A percentile compares a stretch with the other conserved stretches of the same genome.
Evolutionary conservation across 2,888 invertebrate genomes (phyloP).

Genomic region (Scelioninae gen. 1): DNA sequence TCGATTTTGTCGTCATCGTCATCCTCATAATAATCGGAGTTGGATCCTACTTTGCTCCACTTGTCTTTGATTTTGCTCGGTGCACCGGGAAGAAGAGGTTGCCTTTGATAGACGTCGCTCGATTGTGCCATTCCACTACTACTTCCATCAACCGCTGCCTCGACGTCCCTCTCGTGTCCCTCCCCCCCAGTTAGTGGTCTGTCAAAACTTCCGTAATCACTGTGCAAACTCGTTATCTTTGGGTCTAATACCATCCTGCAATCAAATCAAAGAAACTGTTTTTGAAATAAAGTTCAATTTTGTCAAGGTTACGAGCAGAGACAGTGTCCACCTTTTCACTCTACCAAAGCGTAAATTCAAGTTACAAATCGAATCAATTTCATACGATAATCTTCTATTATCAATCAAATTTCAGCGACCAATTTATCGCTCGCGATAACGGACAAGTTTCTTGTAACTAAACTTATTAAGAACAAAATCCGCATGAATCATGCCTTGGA

Average conservation of each 20-base stretch:
- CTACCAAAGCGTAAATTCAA: not conserved
- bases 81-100: constrained; percentile 86
- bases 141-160: constrained; percentile 83
- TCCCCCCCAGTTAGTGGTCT: constrained; percentile 82
- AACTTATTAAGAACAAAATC: not conserved
- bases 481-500: not conserved
- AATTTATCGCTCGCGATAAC: constrained; percentile 7
- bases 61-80: constrained; percentile 82
- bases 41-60: constrained; percentile 82
- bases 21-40: constrained; percentile 85
- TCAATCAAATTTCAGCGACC: not conserved
- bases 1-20: constrained; percentile 85
- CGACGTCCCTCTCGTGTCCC: constrained; percentile 82
- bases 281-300: no score
- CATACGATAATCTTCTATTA: not conserved
- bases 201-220: constrained; percentile 88
- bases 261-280: constrained; percentile 70
- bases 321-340: not conserved
- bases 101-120: constrained; percentile 87
- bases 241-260: constrained; percentile 88
- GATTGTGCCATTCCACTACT: constrained; percentile 83
- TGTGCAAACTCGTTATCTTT: constrained; percentile 86
- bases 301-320: no score
- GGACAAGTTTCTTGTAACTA: not conserved
- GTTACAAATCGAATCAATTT: not conserved